phyloP scores from a whole-genome alignment of 2,888 invertebrate genomes.

The Drosophila melanocephala region DNA sequence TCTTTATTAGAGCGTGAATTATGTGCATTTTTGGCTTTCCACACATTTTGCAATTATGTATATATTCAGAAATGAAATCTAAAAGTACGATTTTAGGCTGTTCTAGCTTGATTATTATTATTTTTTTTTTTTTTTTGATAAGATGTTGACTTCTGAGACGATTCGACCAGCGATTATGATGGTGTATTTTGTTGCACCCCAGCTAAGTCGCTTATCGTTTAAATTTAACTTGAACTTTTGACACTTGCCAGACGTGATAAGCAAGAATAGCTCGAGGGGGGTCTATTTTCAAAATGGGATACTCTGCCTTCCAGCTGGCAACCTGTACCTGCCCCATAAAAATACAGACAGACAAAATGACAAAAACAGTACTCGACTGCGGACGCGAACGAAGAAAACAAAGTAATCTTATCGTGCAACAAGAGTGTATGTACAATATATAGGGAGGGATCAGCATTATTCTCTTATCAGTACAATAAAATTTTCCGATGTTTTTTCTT shows the following conservation, averaged over 20 bases:
- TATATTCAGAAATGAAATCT: neutral
- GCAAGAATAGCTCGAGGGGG: conserved; percentile 46
- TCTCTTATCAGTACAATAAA: conserved; percentile 1
- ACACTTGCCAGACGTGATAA: conserved; percentile 25
- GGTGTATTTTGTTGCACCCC: neutral
- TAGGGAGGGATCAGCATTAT: conserved; percentile 8
- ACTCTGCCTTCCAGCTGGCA: neutral
- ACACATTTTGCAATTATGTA: no score
- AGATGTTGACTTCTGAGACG: conserved; percentile 8
- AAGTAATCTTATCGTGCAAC: conserved; percentile 36
- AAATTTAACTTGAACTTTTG: conserved; percentile 31
- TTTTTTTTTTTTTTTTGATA: conserved; percentile 11
- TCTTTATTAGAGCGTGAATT: neutral
- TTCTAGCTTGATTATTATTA: neutral
- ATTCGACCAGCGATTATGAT: conserved; percentile 1
- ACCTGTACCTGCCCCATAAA: neutral
- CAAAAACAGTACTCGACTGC: conserved; percentile 10
- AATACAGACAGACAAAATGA: neutral
- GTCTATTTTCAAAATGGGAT: neutral
- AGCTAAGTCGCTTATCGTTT: conserved; percentile 20
- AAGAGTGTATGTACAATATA: neutral
- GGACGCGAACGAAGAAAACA: conserved; percentile 6
- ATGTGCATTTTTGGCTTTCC: neutral
- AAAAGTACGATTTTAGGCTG: neutral
- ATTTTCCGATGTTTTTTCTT: conserved; percentile 58